Base-by-base conservation (phyloP, 1,140 invertebrate species). In the Drosophila lowei region DNA sequence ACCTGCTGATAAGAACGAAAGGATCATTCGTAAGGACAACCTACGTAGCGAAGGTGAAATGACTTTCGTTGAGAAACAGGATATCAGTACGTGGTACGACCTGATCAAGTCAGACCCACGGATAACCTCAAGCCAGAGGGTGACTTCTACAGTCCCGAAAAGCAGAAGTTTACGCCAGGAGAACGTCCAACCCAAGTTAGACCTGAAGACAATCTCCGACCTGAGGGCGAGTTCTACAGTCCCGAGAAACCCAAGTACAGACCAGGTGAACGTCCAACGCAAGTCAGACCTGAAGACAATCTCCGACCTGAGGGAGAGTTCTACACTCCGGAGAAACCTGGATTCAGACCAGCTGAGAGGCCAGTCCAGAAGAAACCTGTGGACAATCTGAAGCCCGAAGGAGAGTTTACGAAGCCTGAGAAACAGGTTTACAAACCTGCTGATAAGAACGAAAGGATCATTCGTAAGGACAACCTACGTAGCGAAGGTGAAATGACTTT, bases 71-170 rank as follows among this genome's bases (percentile, higher is more conserved):
- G 92, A 92, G 64, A 92, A 90, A 53, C 72, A 89, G 3, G 90
- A 92, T 85, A 89, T 66, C 72, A 42, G 25, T 81, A 90, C 61
- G 92, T 93, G n/a, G 94, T 94, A 80, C 66, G 93, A 75, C 91
- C 92, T 50, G 92, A 92, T 52, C 92, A 93, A 13, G 91, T 92
- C 6, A 93, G 91, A 68, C 93, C 92, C 6, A 68, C 77, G 5
- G 94, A 95, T 70, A 95, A 95, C 79, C 80, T 95, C 0, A 93
- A 91, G 79, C 91, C 93, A 1, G 93, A 94, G 90, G 93, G 94
- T 8, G 92, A 93, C 2, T 94, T 94, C 76, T 92, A 93, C 58
- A 75, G 89, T 6, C 91, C 86, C 0, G 89, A 91, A 42, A 53
- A 80, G 79, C 62, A 62, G 3, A 54, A 48, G 8, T 79, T 44